Evolutionary conservation across 2,113 vertebrate genomes (phyloP).

Genomic region (Nycticorax nycticorax): DNA sequence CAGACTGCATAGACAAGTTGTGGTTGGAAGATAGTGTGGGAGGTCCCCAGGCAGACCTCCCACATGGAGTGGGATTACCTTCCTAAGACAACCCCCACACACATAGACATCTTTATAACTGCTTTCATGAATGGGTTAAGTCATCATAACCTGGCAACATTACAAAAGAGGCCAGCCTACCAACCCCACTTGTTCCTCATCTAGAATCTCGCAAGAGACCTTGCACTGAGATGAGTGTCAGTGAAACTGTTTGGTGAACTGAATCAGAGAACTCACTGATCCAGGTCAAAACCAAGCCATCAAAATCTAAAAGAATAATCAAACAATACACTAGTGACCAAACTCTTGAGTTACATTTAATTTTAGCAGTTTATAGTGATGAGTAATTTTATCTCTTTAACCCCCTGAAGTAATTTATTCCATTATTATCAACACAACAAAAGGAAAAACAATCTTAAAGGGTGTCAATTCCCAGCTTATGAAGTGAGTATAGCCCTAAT

Average conservation of each 20-base stretch:
- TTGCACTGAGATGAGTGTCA: not conserved
- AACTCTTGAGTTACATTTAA: not conserved
- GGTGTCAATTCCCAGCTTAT: not conserved
- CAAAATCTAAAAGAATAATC: not conserved
- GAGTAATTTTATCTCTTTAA: not conserved
- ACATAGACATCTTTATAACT: not conserved
- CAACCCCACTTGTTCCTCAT: not conserved
- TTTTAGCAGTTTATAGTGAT: not conserved
- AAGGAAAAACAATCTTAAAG: not conserved
- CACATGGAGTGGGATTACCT: not conserved
- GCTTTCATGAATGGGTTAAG: not conserved
- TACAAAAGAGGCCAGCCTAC: not conserved
- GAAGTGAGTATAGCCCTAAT: not conserved
- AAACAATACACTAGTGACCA: not conserved
- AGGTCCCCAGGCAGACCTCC: not conserved
- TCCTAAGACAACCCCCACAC: not conserved
- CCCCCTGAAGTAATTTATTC: not conserved
- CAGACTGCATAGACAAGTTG: not conserved
- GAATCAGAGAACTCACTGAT: not conserved
- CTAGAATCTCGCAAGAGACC: not conserved
- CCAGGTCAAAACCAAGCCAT: not conserved
- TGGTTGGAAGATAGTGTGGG: not conserved
- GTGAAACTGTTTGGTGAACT: not conserved
- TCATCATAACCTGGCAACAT: not conserved
- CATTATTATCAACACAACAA: not conserved